phyloP scores from a whole-genome alignment of 1,140 invertebrate species.

The Mactra quadrangularis region DNA sequence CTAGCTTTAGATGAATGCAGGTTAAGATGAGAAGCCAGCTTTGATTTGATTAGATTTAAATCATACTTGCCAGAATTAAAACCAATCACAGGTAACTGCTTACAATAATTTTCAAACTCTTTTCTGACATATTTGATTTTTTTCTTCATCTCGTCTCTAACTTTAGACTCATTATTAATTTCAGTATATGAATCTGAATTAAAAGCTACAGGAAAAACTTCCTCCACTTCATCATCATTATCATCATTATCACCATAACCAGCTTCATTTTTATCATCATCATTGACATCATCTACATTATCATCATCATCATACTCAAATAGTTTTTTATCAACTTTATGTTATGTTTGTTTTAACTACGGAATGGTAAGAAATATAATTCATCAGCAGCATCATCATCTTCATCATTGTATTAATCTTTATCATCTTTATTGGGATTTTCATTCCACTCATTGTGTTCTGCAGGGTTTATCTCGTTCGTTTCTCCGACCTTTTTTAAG shows the following conservation, averaged over 20 bases:
- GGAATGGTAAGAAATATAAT: no score
- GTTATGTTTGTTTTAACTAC: background rate
- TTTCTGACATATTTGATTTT: background rate
- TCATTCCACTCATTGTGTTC: background rate
- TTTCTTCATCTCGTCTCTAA: background rate
- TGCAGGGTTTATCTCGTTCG: background rate
- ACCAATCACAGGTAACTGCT: no score
- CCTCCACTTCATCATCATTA: conserved; percentile 27
- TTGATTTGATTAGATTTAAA: no score
- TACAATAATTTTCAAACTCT: background rate
- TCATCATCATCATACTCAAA: conserved; percentile 30
- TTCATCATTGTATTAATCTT: background rate
- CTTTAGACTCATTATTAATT: conserved; percentile 15
- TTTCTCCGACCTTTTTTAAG: background rate
- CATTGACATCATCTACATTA: no score
- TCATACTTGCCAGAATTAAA: no score
- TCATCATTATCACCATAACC: conserved; percentile 36
- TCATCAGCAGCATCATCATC: conserved; percentile 30
- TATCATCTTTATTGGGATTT: background rate
- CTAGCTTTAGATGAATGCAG: background rate
- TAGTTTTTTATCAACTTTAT: background rate
- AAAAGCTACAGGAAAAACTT: conserved; percentile 1
- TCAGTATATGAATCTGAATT: conserved; percentile 3
- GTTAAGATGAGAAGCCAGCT: background rate
- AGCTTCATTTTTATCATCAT: no score